Conservation (phyloP, 2,113 vertebrate genomes). For the Pygoscelis antarcticus region DNA sequence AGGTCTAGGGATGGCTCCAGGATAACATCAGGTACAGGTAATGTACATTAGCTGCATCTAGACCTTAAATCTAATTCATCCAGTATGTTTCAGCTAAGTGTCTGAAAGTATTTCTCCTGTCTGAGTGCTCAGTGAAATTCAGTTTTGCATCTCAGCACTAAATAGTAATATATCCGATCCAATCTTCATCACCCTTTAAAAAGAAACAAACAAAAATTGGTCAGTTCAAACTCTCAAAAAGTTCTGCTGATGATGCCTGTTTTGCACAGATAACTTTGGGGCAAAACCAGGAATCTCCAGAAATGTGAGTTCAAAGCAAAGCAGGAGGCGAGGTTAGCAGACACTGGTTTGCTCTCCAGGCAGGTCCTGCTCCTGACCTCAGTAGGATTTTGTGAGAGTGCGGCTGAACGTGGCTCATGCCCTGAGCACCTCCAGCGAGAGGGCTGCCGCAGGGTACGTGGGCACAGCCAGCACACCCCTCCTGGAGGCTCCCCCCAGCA, state of each 20-base stretch:
- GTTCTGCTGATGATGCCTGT: neutral
- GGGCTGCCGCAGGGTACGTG: rapidly evolving
- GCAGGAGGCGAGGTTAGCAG: neutral
- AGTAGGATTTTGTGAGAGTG: rapidly evolving
- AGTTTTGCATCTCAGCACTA: neutral
- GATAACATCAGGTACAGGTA: neutral
- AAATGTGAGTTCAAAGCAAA: neutral
- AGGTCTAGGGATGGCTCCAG: neutral
- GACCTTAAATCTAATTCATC: neutral
- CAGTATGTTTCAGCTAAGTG: neutral
- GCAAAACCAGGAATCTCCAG: neutral
- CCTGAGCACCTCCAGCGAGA: neutral
- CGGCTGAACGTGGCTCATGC: neutral
- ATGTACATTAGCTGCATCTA: neutral
- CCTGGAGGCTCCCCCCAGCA: neutral
- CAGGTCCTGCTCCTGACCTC: neutral
- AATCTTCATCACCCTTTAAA: neutral
- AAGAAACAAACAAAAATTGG: neutral
- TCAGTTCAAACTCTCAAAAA: neutral
- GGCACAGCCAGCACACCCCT: neutral
- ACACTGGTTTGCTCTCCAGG: neutral
- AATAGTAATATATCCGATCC: neutral
- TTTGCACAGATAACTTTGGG: neutral
- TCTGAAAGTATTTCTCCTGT: neutral
- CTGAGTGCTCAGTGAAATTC: neutral